Evolutionary conservation across 2,113 vertebrate species (phyloP).

Genomic region (Oreochromis spilurus): DNA sequence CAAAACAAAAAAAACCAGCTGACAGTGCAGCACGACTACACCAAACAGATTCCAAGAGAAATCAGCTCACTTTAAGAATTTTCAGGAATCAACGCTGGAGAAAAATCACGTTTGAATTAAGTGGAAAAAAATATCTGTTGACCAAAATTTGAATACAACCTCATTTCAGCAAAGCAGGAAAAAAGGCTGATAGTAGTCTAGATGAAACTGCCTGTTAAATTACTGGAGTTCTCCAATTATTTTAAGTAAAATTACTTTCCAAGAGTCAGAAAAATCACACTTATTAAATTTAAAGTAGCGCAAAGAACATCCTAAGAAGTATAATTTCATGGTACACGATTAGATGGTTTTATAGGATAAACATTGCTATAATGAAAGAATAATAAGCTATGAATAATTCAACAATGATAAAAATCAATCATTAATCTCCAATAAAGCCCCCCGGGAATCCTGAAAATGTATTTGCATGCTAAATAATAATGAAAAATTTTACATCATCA

Average conservation of each 20-base stretch:
- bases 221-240: not conserved
- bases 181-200: not conserved
- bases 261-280: not conserved
- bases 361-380: not conserved
- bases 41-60: not conserved
- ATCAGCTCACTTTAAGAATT: not conserved
- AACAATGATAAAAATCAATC: not conserved
- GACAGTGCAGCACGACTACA: not conserved
- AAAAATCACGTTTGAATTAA: not conserved
- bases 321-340: not conserved
- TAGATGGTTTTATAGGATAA: not conserved
- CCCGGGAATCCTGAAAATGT: not conserved
- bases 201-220: not conserved
- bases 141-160: not conserved
- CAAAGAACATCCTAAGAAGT: not conserved
- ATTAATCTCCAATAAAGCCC: not conserved
- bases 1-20: not conserved
- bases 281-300: not conserved
- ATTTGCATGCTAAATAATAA: not conserved
- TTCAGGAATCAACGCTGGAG: not conserved
- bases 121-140: not conserved
- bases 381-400: not conserved
- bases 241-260: not conserved
- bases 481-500: not conserved
- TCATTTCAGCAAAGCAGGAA: not conserved